These are phyloP conservation scores for Psilopsiagon aymara DNA, from an alignment of 2,113 vertebrate species.

Conservation along the genomic window DNA sequence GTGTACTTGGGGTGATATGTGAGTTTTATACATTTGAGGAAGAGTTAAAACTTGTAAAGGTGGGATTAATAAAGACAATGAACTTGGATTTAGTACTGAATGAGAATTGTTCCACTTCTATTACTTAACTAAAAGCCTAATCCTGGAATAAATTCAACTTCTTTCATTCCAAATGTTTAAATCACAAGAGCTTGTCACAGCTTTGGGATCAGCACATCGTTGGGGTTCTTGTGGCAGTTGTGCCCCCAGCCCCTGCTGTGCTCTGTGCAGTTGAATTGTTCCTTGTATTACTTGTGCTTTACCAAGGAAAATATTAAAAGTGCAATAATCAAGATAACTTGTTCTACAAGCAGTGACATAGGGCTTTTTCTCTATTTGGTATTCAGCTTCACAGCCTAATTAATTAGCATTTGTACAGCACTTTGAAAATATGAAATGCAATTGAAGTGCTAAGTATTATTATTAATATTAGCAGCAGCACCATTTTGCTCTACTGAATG, in stretches of 20 bases:
- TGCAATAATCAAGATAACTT: constrained; percentile 42
- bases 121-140: background rate
- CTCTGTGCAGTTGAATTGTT: background rate
- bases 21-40: background rate
- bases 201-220: background rate
- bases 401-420: constrained; percentile 60
- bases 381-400: constrained; percentile 38
- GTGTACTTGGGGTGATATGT: background rate
- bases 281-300: background rate
- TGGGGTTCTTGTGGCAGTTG: background rate
- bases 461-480: constrained; percentile 52
- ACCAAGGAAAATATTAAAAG: background rate
- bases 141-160: background rate
- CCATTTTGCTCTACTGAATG: constrained; percentile 26
- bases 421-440: constrained; percentile 40
- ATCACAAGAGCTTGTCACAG: background rate
- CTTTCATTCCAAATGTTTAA: background rate
- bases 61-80: background rate
- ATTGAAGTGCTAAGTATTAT: constrained; percentile 47
- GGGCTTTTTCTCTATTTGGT: constrained; percentile 23
- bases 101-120: background rate
- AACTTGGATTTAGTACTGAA: background rate
- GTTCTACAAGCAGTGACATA: constrained; percentile 9
- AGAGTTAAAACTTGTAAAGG: background rate
- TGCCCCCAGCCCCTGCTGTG: background rate